Percentiles rank a stretch among this genome's conserved stretches.
phyloP scores from a whole-genome alignment of 2,113 vertebrate species.

The Laterallus jamaicensis region DNA sequence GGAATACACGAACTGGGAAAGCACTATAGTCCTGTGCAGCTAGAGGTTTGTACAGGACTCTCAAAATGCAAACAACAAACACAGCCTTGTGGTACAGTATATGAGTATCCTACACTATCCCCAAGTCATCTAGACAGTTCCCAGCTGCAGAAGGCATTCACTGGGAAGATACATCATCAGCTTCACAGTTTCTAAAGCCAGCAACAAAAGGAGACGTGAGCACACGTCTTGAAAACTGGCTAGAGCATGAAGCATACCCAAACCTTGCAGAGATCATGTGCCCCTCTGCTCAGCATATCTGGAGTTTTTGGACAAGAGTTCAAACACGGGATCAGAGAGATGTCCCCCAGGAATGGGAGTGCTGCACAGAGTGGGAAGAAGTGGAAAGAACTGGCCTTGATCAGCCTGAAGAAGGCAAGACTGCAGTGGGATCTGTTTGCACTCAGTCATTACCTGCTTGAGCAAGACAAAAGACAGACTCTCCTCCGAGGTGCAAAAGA shows the following conservation, averaged over 20 bases:
- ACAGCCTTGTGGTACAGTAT: accelerated
- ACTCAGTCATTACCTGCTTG: not conserved
- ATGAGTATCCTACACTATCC: not conserved
- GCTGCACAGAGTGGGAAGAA: not conserved
- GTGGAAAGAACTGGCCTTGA: not conserved
- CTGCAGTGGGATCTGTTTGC: not conserved
- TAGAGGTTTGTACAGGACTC: not conserved
- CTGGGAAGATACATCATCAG: not conserved
- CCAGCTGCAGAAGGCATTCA: not conserved
- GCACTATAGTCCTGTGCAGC: not conserved
- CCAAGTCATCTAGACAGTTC: not conserved
- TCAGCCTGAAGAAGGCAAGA: not conserved
- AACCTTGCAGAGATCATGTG: accelerated
- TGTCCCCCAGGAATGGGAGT: accelerated
- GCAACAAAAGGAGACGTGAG: not conserved
- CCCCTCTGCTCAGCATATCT: not conserved
- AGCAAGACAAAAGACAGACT: not conserved
- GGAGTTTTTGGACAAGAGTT: not conserved
- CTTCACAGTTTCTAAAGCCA: not conserved
- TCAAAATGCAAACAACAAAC: not conserved
- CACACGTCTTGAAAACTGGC: accelerated
- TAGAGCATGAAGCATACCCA: not conserved
- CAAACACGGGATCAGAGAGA: not conserved
- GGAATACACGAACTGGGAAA: not conserved
- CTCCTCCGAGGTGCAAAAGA: not conserved